These are phyloP conservation scores for Galagoides demidoff DNA, from an alignment of 2,797 vertebrate genomes.

Conservation along the genomic window DNA sequence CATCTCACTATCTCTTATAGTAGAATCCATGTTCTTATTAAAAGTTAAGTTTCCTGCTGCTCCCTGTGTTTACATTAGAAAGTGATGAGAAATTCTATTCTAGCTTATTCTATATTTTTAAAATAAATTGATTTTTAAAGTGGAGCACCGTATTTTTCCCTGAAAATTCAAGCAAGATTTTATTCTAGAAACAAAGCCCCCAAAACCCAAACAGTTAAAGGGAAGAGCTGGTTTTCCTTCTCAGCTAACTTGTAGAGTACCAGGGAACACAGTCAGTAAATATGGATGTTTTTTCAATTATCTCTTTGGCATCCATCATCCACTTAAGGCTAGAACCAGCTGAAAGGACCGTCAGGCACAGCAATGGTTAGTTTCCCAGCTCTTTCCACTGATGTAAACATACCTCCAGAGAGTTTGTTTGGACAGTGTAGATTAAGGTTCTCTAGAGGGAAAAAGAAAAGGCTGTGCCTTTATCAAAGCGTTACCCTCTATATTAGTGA, in stretches of 20 bases:
- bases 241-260: neutral
- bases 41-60: neutral
- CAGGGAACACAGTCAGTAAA: neutral
- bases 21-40: neutral
- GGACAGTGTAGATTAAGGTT: neutral
- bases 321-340: neutral
- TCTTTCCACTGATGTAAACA: neutral
- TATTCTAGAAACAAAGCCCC: neutral
- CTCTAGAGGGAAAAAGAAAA: neutral
- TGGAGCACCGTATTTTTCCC: neutral
- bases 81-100: neutral
- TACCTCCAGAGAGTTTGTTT: neutral
- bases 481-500: neutral
- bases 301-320: neutral
- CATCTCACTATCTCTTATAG: neutral
- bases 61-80: neutral
- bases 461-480: neutral
- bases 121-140: conserved; percentile 31
- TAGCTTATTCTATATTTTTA: neutral
- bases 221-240: neutral
- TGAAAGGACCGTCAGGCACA: neutral
- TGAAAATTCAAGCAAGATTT: neutral
- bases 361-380: neutral
- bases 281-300: neutral
- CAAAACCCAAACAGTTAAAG: neutral